Evolutionary conservation across 2,113 vertebrate genomes (phyloP), one percentile per base, ranked within the genome.

Genomic region (Dendropsophus ebraccatus): DNA sequence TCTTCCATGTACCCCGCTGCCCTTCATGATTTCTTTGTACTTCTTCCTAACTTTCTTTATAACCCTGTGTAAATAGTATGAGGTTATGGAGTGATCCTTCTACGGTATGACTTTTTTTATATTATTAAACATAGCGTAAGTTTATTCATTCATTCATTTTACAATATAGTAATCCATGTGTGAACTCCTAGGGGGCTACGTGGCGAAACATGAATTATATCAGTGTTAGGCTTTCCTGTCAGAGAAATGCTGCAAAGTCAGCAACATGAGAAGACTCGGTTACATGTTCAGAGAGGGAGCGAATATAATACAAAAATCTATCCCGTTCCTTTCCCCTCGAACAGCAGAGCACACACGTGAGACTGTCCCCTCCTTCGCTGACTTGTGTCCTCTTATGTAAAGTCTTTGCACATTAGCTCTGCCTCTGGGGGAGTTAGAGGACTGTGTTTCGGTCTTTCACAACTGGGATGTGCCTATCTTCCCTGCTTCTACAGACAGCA

Each of bases 401-500:
- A 84, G 25, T 77, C 73, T 76, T 47, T 49, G 32, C 73, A 65
- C 83, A 50, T 74, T 65, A 84, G 83, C 73, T 35, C 45, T 49
- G 72, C 83, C 83, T 84, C 72, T 77, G 72, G 83, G 83, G 73
- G 56, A 77, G 83, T 84, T 47, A 75, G 56, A 84, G 83, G 83
- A 50, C 72, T 76, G 52, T 19, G 45, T 10, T 62, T 62, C 37
- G 45, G 16, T 25, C 35, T 76, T 73, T 45, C 50, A 58, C 13
- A 25, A 65, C 54, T 84, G 83, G 25, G 56, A 77, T 77, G 56
- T 77, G 83, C 58, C 56, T 58, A 75, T 62, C 21, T 74, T 47
- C 54, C 70, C 54, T 16, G 54, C 52, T 77, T 52, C 25, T 62
- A 60, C 41, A 47, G 25, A 60, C 72, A 50, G 82, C 41, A 35